Conservation (phyloP, 2,888 invertebrate genomes). For the Cinara cedri region DNA sequence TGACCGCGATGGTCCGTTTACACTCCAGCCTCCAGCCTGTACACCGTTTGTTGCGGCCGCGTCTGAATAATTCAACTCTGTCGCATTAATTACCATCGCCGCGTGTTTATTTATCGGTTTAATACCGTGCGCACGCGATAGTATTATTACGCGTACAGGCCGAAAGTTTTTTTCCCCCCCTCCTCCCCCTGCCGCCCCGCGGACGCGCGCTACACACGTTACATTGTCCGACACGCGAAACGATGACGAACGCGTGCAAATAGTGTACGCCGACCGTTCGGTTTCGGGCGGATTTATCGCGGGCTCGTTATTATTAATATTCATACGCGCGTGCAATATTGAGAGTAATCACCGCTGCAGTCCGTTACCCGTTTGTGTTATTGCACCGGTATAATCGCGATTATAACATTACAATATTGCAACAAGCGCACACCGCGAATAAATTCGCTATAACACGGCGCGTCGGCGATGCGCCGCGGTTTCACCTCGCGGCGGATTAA, state of each 20-base stretch:
- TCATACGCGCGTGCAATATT: constrained; percentile 21
- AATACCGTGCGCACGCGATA: neutral
- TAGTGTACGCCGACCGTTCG: neutral
- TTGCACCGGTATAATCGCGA: neutral
- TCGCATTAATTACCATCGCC: neutral
- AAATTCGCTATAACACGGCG: constrained; percentile 30
- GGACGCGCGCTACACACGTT: neutral
- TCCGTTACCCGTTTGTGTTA: no score
- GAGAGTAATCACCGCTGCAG: constrained; percentile 19
- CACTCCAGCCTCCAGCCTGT: no score
- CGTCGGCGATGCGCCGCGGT: neutral
- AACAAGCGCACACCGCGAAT: constrained; percentile 8
- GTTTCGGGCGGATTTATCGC: constrained; percentile 27
- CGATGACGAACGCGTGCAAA: constrained; percentile 33
- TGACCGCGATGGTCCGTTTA: no score
- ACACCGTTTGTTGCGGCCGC: neutral
- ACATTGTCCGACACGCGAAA: constrained; percentile 15
- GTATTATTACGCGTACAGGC: neutral
- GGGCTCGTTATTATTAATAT: constrained; percentile 52
- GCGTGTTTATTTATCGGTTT: constrained; percentile 24
- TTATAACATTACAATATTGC: no score
- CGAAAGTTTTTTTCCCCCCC: neutral
- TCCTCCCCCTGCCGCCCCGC: no score
- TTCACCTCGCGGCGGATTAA: constrained; percentile 22
- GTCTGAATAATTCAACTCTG: neutral